Conservation (phyloP, 2,797 vertebrate species). For the Gymnopithys bicolor region DNA sequence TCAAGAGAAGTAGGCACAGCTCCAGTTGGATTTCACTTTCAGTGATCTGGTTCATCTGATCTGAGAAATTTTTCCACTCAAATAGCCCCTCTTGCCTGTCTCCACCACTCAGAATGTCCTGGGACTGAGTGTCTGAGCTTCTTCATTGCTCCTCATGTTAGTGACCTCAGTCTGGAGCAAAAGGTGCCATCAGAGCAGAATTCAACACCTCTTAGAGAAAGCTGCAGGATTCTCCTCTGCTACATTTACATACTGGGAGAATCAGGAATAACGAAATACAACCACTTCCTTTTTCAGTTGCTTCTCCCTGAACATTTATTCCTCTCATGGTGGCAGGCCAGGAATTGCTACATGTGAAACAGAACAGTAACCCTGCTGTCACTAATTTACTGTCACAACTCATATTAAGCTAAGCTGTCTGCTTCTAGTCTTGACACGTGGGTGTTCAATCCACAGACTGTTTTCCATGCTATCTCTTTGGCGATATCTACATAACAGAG, state of each 20-base stretch:
- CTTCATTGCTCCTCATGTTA: fast-evolving
- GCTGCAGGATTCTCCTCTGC: not conserved
- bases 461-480: not conserved
- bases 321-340: not conserved
- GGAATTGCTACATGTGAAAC: not conserved
- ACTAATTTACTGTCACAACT: not conserved
- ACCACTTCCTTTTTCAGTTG: not conserved
- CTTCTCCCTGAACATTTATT: not conserved
- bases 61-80: not conserved
- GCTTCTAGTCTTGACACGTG: not conserved
- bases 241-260: not conserved
- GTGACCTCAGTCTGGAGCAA: not conserved
- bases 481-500: not conserved
- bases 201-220: not conserved
- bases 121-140: not conserved
- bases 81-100: not conserved
- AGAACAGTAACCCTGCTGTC: conserved; percentile 5
- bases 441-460: not conserved
- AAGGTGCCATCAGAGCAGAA: not conserved
- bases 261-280: not conserved
- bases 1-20: not conserved
- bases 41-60: not conserved
- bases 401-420: not conserved
- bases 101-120: not conserved
- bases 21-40: not conserved